Evolutionary conservation across 2,113 vertebrate genomes (phyloP).

Genomic region (Murina feae): DNA sequence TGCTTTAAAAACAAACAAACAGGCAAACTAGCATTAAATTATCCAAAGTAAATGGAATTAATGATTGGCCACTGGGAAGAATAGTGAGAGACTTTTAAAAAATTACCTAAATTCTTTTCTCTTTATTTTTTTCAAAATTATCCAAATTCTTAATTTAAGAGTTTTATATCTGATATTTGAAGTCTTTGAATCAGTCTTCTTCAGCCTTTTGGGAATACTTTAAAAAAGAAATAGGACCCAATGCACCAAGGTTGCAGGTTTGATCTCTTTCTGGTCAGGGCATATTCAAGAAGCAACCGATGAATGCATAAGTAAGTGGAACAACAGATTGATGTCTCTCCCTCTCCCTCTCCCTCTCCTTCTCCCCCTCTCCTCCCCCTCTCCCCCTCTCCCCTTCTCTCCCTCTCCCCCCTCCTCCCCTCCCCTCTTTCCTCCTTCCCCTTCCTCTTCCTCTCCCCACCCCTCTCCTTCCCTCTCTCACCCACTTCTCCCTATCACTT

Average conservation of each 20-base stretch:
- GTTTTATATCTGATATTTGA: neutral
- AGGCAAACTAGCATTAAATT: neutral
- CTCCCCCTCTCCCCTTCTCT: no score
- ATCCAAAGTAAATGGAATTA: constrained; percentile 9
- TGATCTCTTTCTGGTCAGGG: neutral
- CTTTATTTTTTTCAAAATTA: neutral
- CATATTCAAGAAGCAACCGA: neutral
- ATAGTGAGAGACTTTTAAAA: neutral
- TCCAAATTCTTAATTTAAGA: neutral
- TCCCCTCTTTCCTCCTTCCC: no score
- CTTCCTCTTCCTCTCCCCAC: no score
- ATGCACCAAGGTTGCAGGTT: neutral
- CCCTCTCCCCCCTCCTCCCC: no score
- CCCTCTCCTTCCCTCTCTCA: no score
- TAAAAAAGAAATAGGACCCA: neutral
- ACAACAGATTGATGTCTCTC: neutral
- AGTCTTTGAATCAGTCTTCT: neutral
- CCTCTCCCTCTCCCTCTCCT: neutral
- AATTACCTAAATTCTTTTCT: neutral
- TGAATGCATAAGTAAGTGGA: neutral
- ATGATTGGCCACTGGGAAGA: neutral
- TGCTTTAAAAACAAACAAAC: neutral
- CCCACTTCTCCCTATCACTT: no score
- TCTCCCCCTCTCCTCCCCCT: no score
- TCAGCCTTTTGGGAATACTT: neutral